phyloP scores from a whole-genome alignment of 2,113 vertebrate genomes.

The Phycodurus eques region DNA sequence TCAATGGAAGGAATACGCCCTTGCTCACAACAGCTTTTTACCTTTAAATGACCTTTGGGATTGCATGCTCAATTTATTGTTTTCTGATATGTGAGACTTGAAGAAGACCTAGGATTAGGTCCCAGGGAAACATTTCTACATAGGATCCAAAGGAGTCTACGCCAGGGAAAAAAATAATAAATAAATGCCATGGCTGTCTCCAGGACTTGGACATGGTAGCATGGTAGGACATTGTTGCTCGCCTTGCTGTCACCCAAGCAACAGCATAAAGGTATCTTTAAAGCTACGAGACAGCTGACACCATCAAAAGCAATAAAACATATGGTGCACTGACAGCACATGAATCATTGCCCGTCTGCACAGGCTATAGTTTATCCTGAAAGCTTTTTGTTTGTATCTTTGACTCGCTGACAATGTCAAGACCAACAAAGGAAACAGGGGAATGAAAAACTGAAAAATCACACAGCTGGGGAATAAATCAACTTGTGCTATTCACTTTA shows the following conservation, averaged over 20 bases:
- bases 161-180: slow-evolving; percentile 21
- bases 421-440: background rate
- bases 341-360: slow-evolving; percentile 41
- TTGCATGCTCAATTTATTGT: slow-evolving; percentile 17
- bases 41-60: slow-evolving; percentile 14
- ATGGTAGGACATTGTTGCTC: slow-evolving; percentile 6
- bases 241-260: slow-evolving; percentile 20
- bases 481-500: slow-evolving; percentile 5
- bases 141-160: slow-evolving; percentile 8
- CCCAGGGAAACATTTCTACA: slow-evolving; percentile 25
- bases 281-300: slow-evolving; percentile 50
- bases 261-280: slow-evolving; percentile 48
- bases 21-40: slow-evolving; percentile 8
- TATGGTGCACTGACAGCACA: slow-evolving; percentile 52
- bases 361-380: slow-evolving; percentile 28
- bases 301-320: slow-evolving; percentile 47
- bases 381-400: slow-evolving; percentile 33
- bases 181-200: slow-evolving; percentile 31
- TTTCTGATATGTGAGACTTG: background rate
- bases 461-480: slow-evolving; percentile 2
- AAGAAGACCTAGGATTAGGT: slow-evolving; percentile 32
- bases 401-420: slow-evolving; percentile 32
- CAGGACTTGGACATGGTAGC: slow-evolving; percentile 20
- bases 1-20: background rate
- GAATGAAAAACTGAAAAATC: slow-evolving; percentile 12